phyloP scores from a whole-genome alignment of 2,113 vertebrate species.

The Pithys albifrons region DNA sequence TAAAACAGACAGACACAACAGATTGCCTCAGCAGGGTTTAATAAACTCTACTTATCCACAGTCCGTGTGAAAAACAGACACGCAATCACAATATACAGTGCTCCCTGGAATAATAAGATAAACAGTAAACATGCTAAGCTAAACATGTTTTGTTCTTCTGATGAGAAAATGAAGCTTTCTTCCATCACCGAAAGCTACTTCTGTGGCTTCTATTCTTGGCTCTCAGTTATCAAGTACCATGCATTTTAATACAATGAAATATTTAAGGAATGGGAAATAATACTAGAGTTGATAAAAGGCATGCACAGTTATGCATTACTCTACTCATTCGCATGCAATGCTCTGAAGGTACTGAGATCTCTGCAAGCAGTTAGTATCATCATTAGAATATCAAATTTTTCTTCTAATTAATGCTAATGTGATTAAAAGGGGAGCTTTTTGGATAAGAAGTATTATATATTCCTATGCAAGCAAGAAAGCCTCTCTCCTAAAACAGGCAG shows the following conservation, averaged over 20 bases:
- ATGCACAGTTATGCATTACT: constrained; percentile 8
- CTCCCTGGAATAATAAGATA: constrained; percentile 24
- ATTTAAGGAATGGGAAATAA: neutral
- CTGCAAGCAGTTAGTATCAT: neutral
- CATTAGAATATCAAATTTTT: constrained; percentile 28
- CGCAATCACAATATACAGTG: neutral
- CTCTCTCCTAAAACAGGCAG: neutral
- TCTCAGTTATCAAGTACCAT: neutral
- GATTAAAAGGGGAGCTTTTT: neutral
- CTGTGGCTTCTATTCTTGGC: neutral
- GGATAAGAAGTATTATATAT: neutral
- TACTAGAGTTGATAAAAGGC: neutral
- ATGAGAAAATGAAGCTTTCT: constrained; percentile 28
- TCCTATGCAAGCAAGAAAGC: neutral
- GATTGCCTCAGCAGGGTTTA: constrained; percentile 61
- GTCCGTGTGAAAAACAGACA: constrained; percentile 46
- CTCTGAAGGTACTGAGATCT: constrained; percentile 30
- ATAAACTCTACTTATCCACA: constrained; percentile 57
- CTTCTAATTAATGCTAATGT: constrained; percentile 37
- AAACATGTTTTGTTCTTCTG: neutral
- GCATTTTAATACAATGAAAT: constrained; percentile 18
- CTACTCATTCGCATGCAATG: neutral
- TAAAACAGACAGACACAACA: constrained; percentile 63
- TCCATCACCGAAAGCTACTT: neutral
- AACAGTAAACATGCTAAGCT: constrained; percentile 14